Evolutionary conservation across 2,797 vertebrate species (phyloP).

Genomic region (Hippoglossus hippoglossus): DNA sequence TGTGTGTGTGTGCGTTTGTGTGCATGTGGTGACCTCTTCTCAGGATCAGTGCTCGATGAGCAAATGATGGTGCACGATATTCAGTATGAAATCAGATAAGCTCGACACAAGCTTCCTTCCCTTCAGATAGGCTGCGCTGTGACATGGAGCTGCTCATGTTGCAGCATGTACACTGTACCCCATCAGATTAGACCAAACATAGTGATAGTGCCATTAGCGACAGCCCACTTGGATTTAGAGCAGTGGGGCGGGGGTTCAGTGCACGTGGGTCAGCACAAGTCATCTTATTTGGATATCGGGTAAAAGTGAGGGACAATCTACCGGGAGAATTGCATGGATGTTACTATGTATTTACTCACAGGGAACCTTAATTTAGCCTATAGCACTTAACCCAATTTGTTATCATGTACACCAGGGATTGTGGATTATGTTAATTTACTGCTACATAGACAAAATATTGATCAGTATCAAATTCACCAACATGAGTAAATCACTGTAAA

Average conservation of each 20-base stretch:
- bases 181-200: conserved; percentile 48
- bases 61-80: conserved; percentile 51
- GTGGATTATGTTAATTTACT: neutral
- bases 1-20: conserved; percentile 24
- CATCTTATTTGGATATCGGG: neutral
- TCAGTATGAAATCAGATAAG: conserved; percentile 73
- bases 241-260: neutral
- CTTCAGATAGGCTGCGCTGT: conserved; percentile 40
- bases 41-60: conserved; percentile 47
- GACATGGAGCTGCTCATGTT: conserved; percentile 63
- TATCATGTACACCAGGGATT: neutral
- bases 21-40: conserved; percentile 30
- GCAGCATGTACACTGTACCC: conserved; percentile 42
- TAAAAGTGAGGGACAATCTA: neutral
- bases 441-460: neutral
- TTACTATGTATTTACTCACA: neutral
- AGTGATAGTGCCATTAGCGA: conserved; percentile 15
- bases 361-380: neutral
- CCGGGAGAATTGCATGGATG: neutral
- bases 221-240: conserved; percentile 44
- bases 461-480: neutral
- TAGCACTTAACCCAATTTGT: neutral
- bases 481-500: neutral
- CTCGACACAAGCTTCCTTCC: conserved; percentile 46
- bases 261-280: conserved; percentile 1